Evolutionary conservation across 2,797 vertebrate genomes (phyloP).

Genomic region (Halcyon badia): DNA sequence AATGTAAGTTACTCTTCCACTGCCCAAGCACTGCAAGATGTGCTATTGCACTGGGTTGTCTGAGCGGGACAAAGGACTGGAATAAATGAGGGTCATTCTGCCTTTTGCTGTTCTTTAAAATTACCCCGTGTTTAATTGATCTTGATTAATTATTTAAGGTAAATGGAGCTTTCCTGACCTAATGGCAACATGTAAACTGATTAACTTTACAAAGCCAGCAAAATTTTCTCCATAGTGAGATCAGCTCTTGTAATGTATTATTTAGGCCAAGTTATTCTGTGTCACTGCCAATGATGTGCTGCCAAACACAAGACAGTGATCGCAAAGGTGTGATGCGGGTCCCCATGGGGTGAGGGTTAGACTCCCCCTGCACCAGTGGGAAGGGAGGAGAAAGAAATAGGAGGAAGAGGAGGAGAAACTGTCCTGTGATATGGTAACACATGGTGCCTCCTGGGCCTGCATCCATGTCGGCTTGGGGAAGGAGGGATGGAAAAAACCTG

Average conservation of each 20-base stretch:
- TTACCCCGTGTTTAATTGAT: constrained; percentile 46
- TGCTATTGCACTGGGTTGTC: background rate
- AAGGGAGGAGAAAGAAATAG: background rate
- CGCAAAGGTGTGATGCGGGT: accelerated
- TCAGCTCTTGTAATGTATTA: background rate
- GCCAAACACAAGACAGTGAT: background rate
- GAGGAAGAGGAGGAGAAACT: background rate
- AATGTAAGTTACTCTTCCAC: background rate
- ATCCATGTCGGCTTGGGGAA: accelerated
- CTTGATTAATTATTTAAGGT: constrained; percentile 64
- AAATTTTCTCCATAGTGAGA: background rate
- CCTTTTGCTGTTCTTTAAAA: constrained; percentile 20
- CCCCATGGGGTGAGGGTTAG: background rate
- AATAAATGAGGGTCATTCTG: background rate
- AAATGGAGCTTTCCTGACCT: constrained; percentile 39
- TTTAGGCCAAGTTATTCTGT: background rate
- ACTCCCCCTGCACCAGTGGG: accelerated
- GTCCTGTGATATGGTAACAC: background rate
- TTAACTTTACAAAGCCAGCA: constrained; percentile 62
- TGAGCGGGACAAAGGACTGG: background rate
- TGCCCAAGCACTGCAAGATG: background rate
- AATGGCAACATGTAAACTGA: constrained; percentile 43
- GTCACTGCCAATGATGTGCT: background rate
- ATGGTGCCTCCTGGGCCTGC: background rate
- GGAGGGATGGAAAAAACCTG: background rate